Percentiles rank a stretch among this genome's conserved stretches.
phyloP scores from a whole-genome alignment of 2,797 vertebrate genomes.

The Heterohyrax brucei region DNA sequence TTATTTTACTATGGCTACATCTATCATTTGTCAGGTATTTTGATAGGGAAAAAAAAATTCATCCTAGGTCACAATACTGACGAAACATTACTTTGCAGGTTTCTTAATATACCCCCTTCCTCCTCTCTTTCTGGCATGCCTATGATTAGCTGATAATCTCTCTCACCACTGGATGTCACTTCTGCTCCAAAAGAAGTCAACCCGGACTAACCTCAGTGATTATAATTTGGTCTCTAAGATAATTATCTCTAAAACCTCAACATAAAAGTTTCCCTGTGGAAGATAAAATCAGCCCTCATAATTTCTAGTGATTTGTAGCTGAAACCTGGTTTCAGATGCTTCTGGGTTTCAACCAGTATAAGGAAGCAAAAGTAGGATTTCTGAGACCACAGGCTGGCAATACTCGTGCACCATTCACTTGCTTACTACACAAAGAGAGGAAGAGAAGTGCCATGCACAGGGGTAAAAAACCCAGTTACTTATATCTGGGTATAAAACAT shows the following conservation, averaged over 20 bases:
- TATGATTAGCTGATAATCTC: slow-evolving; percentile 73
- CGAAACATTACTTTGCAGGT: neutral
- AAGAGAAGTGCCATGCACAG: neutral
- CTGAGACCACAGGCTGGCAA: slow-evolving; percentile 26
- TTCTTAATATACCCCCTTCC: slow-evolving; percentile 44
- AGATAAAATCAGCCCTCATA: slow-evolving; percentile 19
- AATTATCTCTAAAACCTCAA: slow-evolving; percentile 66
- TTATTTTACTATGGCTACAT: slow-evolving; percentile 26
- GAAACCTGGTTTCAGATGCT: slow-evolving; percentile 19
- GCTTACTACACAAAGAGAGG: neutral
- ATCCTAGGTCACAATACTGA: neutral
- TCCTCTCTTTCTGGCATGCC: neutral
- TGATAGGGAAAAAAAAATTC: neutral
- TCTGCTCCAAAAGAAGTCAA: slow-evolving; percentile 77
- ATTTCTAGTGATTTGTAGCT: slow-evolving; percentile 39
- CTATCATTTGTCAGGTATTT: slow-evolving; percentile 16
- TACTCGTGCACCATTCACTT: neutral
- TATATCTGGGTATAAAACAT: slow-evolving; percentile 8
- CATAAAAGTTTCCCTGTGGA: slow-evolving; percentile 63
- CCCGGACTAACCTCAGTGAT: slow-evolving; percentile 70
- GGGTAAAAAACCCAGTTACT: neutral
- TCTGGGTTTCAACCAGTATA: slow-evolving; percentile 44
- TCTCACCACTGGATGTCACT: slow-evolving; percentile 82
- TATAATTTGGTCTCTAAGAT: slow-evolving; percentile 69
- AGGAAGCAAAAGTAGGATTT: neutral